Evolutionary conservation across 35 echinoderm and acorn worm genomes (phyloP).

Genomic region (Ophioderma brevispina): DNA sequence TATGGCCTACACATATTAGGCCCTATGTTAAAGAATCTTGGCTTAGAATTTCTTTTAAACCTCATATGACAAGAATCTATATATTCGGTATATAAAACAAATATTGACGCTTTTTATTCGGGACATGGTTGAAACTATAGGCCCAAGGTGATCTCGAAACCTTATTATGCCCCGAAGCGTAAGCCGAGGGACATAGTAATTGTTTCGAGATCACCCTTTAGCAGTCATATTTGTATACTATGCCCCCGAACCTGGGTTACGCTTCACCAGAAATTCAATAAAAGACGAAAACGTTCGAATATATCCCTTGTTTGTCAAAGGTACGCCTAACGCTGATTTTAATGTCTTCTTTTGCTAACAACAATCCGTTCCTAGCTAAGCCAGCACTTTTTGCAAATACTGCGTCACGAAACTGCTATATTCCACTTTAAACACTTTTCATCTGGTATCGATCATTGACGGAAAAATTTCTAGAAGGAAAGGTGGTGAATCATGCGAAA

Average conservation of each 20-base stretch:
- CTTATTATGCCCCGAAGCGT: too few species aligned
- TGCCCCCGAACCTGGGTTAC: background rate
- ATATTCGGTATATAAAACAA: too few species aligned
- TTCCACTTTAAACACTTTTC: background rate
- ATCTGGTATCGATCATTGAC: background rate
- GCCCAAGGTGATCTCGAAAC: too few species aligned
- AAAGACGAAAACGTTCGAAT: background rate
- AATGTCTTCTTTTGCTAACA: background rate
- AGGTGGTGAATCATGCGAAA: conserved; percentile 9
- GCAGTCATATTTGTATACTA: too few species aligned
- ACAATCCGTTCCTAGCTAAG: background rate
- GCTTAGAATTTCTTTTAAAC: too few species aligned
- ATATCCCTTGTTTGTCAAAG: background rate
- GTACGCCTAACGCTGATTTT: background rate
- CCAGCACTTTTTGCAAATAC: background rate
- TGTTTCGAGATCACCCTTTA: too few species aligned
- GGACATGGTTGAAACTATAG: too few species aligned
- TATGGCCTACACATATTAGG: too few species aligned
- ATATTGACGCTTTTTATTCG: too few species aligned
- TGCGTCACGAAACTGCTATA: background rate
- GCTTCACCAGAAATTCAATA: background rate
- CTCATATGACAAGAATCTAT: too few species aligned
- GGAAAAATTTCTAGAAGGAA: background rate
- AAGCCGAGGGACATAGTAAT: too few species aligned
- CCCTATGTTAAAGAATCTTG: too few species aligned